A percentile compares a stretch with the other conserved stretches of the same genome.
phyloP scores from a whole-genome alignment of 2,797 vertebrate species.

The Neostethus bicornis region DNA sequence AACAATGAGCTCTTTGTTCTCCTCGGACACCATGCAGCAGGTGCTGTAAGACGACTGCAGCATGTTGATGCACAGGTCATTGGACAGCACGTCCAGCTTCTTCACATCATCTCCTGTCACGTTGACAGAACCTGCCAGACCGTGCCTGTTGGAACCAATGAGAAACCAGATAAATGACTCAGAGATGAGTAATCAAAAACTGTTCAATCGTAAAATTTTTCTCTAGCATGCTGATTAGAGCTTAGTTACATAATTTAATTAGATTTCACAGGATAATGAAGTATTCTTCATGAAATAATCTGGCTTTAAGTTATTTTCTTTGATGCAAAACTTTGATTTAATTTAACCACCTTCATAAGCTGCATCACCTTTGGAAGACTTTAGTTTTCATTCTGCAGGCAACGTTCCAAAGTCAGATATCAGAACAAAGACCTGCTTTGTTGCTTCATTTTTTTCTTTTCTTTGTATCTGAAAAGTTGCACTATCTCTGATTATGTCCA shows the following conservation, averaged over 20 bases:
- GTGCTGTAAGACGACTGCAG: conserved; percentile 91
- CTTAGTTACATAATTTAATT: conserved; percentile 12
- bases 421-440: not conserved
- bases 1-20: conserved; percentile 90
- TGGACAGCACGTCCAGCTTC: conserved; percentile 95
- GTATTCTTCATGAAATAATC: conserved; percentile 3
- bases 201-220: not conserved
- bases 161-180: conserved; percentile 9
- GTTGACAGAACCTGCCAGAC: conserved; percentile 90
- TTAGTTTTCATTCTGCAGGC: not conserved
- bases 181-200: not conserved
- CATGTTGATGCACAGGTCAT: conserved; percentile 94
- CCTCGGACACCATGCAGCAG: conserved; percentile 91
- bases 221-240: conserved; percentile 4
- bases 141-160: conserved; percentile 66
- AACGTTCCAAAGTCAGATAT: conserved; percentile 1
- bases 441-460: not conserved
- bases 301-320: conserved; percentile 2
- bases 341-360: too few species aligned
- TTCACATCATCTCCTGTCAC: conserved; percentile 96
- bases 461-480: not conserved
- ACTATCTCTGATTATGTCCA: not conserved
- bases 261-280: conserved; percentile 5
- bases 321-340: not conserved
- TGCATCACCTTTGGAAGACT: too few species aligned